phyloP scores from a whole-genome alignment of 1,140 invertebrate species.

The Lepidurus apus region DNA sequence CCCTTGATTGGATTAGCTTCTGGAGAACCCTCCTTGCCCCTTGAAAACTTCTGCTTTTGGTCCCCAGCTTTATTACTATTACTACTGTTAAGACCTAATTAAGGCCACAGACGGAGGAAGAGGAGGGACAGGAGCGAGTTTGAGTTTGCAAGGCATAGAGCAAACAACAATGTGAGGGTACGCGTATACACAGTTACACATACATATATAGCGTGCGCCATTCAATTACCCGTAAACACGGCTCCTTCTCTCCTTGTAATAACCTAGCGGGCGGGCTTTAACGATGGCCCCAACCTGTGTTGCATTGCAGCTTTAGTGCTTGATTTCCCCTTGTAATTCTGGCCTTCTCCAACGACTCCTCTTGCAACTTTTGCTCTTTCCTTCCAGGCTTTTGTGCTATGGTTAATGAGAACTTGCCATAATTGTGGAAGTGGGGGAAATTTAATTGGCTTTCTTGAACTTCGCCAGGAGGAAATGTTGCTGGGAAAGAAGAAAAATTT shows the following conservation, averaged over 20 bases:
- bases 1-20: constrained; percentile 5
- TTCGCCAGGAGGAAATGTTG: background rate
- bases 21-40: background rate
- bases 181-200: background rate
- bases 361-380: background rate
- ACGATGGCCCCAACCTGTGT: constrained; percentile 5
- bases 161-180: background rate
- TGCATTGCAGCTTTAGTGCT: background rate
- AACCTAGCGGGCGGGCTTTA: background rate
- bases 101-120: background rate
- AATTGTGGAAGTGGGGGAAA: background rate
- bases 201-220: background rate
- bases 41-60: background rate
- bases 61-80: background rate
- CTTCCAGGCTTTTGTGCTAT: background rate
- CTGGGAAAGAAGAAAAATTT: too few relatives aligned
- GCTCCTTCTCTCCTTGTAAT: constrained; percentile 2
- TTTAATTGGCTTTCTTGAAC: constrained; percentile 17
- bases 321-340: background rate
- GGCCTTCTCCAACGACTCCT: background rate
- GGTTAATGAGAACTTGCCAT: constrained; percentile 9
- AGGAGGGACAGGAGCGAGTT: background rate
- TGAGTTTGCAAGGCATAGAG: background rate
- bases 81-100: background rate
- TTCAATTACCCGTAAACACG: constrained; percentile 17